Base-by-base conservation (phyloP, 1,140 invertebrate species). In the Ceratina japonica region DNA sequence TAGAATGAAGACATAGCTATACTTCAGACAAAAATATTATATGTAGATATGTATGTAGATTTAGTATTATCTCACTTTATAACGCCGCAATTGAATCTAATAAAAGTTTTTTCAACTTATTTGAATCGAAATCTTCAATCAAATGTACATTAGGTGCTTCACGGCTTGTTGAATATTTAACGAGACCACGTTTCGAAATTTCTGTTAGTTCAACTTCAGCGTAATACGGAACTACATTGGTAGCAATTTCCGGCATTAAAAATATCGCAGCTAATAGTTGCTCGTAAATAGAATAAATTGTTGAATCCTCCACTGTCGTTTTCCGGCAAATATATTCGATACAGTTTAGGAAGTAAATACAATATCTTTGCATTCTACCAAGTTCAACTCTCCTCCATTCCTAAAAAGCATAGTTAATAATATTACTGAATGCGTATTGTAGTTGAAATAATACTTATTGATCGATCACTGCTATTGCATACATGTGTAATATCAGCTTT, bases 151-250 rank as follows among this genome's bases (percentile, higher is more conserved):
- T 95, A 10, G 92, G 90, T 54, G 92, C n/a, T n/a, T n/a, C 90
- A 12, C 89, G 87, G 10, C 89, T 87, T 56, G 91, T 88, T 16
- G 93, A 82, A 87, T 95, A 87, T 0, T 94, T 92, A 79, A 95
- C 92, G 88, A 94, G 93, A 3, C 94, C 95, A 83, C 95, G 91
- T 0, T 94, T 95, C 79, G 91, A 91, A 15, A 80, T 83, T 20
- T 94, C 94, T 66, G 86, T 81, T 12, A 95, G 88, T 84, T 95
- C 94, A 3, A 95, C 93, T 27, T 93, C 93, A 5, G 92, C 93
- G 80, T 94, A 91, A 87, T 92, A 91, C 2, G 90, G 37, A 0
- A 77, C 27, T 18, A 87, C 31, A 68, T 87, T 73, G 16, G 81
- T 86, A 3, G 86, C 85, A 78, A 91, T 85, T 18, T 88, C 80